Conservation (phyloP, 1,140 invertebrate species). For the Hirudo medicinalis region DNA sequence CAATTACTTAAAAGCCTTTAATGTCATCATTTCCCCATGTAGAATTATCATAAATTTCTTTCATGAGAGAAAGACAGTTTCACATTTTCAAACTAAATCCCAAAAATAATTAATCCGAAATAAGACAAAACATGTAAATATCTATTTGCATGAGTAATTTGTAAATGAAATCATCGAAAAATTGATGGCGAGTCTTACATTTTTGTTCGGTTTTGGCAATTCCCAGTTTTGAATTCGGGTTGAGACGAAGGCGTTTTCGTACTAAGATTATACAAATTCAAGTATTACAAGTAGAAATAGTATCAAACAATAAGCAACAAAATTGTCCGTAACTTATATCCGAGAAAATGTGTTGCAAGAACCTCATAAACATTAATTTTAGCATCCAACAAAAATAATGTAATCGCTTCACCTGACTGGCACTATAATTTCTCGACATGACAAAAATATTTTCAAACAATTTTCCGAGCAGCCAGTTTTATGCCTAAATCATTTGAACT, state of each 20-base stretch:
- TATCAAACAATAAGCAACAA: background rate
- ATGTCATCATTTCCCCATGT: background rate
- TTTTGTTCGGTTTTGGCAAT: background rate
- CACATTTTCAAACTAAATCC: background rate
- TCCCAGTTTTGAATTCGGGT: constrained; percentile 7
- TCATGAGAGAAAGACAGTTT: background rate
- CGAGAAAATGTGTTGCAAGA: too few relatives aligned
- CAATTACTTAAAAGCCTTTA: background rate
- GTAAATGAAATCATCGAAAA: background rate
- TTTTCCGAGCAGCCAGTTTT: too few relatives aligned
- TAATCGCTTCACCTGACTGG: background rate
- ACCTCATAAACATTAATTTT: too few relatives aligned
- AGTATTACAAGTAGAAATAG: background rate
- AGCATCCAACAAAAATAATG: background rate
- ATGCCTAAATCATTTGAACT: too few relatives aligned
- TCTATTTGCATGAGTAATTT: too few relatives aligned
- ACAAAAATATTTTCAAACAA: too few relatives aligned
- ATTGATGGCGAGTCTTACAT: background rate
- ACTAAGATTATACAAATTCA: background rate
- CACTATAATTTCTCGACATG: constrained; percentile 9
- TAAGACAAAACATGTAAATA: too few relatives aligned
- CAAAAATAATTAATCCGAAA: too few relatives aligned
- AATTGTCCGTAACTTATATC: background rate
- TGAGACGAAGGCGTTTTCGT: background rate
- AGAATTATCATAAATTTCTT: background rate